Percentiles rank a stretch among this genome's conserved stretches.
Evolutionary conservation across 2,113 vertebrate species (phyloP).

Genomic region (Heptranchias perlo): DNA sequence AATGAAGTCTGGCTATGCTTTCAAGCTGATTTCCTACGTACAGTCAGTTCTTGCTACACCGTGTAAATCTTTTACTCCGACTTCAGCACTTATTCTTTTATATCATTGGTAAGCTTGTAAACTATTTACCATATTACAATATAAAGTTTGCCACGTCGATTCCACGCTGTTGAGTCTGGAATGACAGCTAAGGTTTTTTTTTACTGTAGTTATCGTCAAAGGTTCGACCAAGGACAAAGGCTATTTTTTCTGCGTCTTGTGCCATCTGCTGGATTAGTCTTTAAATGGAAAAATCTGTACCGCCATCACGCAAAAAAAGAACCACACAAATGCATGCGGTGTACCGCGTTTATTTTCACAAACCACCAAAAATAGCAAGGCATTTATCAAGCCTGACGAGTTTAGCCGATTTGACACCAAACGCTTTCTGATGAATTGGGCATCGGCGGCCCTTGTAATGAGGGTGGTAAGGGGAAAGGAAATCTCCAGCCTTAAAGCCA

Average conservation of each 20-base stretch:
- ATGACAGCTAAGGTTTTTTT: neutral
- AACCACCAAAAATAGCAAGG: conserved; percentile 4
- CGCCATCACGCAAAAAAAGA: neutral
- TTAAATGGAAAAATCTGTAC: neutral
- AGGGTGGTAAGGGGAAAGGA: too few species aligned
- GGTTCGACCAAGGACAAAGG: conserved; percentile 21
- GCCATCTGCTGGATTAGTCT: conserved; percentile 26
- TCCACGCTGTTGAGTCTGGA: neutral
- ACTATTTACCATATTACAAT: neutral
- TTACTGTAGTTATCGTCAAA: neutral
- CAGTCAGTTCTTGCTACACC: neutral
- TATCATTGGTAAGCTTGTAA: neutral
- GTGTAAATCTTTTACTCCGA: neutral
- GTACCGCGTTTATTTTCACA: neutral
- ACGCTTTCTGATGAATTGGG: neutral
- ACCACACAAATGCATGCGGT: neutral
- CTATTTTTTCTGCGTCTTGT: neutral
- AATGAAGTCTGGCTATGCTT: conserved; percentile 27
- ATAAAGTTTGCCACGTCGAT: neutral
- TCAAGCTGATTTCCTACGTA: conserved; percentile 20
- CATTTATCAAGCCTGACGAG: conserved; percentile 8
- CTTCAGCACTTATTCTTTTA: neutral
- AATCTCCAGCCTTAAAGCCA: neutral
- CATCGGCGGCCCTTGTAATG: too few species aligned
- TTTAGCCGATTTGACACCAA: neutral